phyloP scores from a whole-genome alignment of 2,797 vertebrate genomes.

The Parambassis ranga region DNA sequence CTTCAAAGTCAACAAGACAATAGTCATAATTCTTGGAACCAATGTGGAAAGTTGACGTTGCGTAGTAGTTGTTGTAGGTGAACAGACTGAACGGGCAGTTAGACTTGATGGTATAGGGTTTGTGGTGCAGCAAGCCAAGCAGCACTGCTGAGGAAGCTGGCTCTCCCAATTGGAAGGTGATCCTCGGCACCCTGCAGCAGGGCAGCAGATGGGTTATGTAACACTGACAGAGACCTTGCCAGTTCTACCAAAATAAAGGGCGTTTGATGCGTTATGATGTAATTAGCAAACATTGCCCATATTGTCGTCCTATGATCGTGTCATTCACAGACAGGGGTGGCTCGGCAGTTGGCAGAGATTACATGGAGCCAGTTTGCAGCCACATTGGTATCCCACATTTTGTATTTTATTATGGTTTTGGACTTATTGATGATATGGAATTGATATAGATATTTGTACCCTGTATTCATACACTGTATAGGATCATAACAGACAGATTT shows the following conservation, averaged over 20 bases:
- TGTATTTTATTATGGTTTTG: too few species aligned
- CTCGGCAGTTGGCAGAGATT: neutral
- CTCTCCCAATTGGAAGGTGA: conserved; percentile 39
- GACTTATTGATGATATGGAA: too few species aligned
- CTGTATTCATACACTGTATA: too few species aligned
- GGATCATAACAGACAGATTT: too few species aligned
- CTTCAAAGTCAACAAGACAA: conserved; percentile 24
- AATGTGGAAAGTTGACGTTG: conserved; percentile 7
- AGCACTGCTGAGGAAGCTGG: neutral
- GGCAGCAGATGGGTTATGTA: conserved; percentile 65
- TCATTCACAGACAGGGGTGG: neutral
- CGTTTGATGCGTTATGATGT: conserved; percentile 36
- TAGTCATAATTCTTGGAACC: conserved; percentile 6
- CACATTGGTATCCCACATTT: too few species aligned
- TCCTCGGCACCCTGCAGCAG: conserved; percentile 43
- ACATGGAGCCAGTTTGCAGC: too few species aligned
- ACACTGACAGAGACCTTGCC: conserved; percentile 36
- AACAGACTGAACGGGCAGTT: neutral
- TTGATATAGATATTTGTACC: too few species aligned
- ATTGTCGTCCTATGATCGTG: conserved; percentile 3
- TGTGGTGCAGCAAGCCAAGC: neutral
- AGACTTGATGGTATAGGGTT: conserved; percentile 13
- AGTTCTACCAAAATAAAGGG: conserved; percentile 17
- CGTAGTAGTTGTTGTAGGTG: conserved; percentile 9
- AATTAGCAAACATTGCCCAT: conserved; percentile 33